Evolutionary conservation across 2,797 vertebrate species (phyloP).

Genomic region (Melanotaenia trifasciata): DNA sequence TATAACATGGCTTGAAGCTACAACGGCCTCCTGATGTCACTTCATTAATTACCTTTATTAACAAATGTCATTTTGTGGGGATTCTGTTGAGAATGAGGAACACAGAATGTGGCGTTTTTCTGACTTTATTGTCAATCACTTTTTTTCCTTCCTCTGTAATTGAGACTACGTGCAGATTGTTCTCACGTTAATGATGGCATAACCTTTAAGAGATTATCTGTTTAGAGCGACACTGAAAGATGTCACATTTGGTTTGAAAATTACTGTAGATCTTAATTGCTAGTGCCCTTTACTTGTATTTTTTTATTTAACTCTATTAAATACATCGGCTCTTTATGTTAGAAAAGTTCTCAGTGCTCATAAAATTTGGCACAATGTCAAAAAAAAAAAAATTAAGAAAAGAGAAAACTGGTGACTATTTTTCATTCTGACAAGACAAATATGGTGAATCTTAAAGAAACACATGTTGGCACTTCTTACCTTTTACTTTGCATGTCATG

Average conservation of each 20-base stretch:
- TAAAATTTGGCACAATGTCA: not conserved
- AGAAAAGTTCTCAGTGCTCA: not conserved
- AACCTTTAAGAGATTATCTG: slow-evolving; percentile 62
- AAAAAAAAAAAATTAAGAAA: too few relatives aligned
- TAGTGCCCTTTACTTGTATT: slow-evolving; percentile 53
- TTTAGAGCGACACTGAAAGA: slow-evolving; percentile 42
- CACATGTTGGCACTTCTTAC: too few relatives aligned
- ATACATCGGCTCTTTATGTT: too few relatives aligned
- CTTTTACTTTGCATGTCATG: not conserved
- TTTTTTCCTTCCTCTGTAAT: not conserved
- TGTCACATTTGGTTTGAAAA: slow-evolving; percentile 26
- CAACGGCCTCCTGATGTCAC: slow-evolving; percentile 53
- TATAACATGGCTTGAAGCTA: slow-evolving; percentile 57
- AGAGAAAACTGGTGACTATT: too few relatives aligned
- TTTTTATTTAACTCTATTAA: slow-evolving; percentile 28
- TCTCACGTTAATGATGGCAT: slow-evolving; percentile 34
- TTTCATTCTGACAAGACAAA: too few relatives aligned
- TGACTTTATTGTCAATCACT: slow-evolving; percentile 2
- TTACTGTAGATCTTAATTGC: slow-evolving; percentile 54
- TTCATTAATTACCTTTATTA: slow-evolving; percentile 69
- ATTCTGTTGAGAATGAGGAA: slow-evolving; percentile 18
- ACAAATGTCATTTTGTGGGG: slow-evolving; percentile 18
- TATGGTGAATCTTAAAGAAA: too few relatives aligned
- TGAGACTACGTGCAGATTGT: slow-evolving; percentile 29
- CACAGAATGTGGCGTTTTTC: not conserved